These are phyloP conservation scores for Perizoma flavofasciatum DNA, from an alignment of 2,888 invertebrate species.

Conservation along the genomic window DNA sequence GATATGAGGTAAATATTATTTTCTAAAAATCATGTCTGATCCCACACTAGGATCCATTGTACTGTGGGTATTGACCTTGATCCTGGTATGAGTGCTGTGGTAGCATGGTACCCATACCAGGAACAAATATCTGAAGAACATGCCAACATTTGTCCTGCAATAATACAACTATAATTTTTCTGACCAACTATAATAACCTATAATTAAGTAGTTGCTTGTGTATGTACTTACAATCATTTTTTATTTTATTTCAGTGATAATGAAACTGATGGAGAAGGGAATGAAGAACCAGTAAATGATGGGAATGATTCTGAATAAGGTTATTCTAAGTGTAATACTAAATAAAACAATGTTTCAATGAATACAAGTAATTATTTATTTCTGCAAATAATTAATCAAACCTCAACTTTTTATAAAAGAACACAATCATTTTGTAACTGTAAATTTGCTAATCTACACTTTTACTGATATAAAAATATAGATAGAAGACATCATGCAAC, in stretches of 20 bases:
- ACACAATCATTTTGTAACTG: conserved; percentile 19
- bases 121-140: no score
- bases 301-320: conserved; percentile 22
- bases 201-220: neutral
- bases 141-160: no score
- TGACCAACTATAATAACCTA: no score
- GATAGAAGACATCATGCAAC: conserved; percentile 10
- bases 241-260: conserved; percentile 38
- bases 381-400: conserved; percentile 17
- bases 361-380: conserved; percentile 19
- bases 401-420: conserved; percentile 20
- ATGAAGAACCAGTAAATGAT: conserved; percentile 33
- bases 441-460: conserved; percentile 15
- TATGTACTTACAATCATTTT: neutral
- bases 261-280: conserved; percentile 28
- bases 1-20: conserved; percentile 31
- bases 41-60: no score
- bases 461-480: conserved; percentile 7
- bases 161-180: no score
- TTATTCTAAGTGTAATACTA: conserved; percentile 3
- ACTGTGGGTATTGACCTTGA: no score
- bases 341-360: conserved; percentile 25
- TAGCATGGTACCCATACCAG: no score
- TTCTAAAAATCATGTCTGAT: no score
- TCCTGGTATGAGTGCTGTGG: no score